Evolutionary conservation across 2,888 invertebrate species (phyloP), one percentile per base, ranked within the genome.

Genomic region (Lithophane socia): DNA sequence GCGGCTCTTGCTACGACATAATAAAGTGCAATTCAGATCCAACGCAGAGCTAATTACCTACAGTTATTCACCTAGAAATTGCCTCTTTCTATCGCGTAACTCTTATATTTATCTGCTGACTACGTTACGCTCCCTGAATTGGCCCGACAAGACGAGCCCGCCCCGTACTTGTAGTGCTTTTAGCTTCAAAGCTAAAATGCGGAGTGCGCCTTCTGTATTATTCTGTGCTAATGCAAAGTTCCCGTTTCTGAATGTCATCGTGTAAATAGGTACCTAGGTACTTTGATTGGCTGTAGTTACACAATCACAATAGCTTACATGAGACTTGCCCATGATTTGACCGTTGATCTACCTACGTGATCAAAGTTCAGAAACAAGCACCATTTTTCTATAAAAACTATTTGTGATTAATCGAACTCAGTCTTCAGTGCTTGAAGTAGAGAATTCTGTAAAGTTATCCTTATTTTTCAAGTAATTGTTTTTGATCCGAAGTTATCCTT

Each of bases 341-440:
- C 21, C 8, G 2, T 7, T 4, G 5, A 69, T 54, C 16, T 49
- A 13, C 5, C 16, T 49, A 13, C 5, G 5, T 44, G 12, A 24
- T n/a, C 16, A 52, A 29, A 65, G 10, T 56, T 37, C 21, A 56
- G 54, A 47, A 49, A 16, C 24, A 29, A 16, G 18, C 9, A 10
- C 4, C 2, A 73, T 37, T 60, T 44, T 66, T 13, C 3, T 10
- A 24, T 12, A 64, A 66, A 65, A 69, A 56, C 29, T 9, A 68
- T 63, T 64, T 52, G 7, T 37, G 13, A 65, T 71, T 52, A 13
- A 80, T 58, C 37, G 9, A 69, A 81, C 3, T 81, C 72, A 66
- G 73, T 73, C 73, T 69, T 72, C 42, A 49, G 29, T 61, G n/a
- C 24, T 71, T 65, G 29, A 76, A 72, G 42, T 56, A 49, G 56